Conservation (phyloP, 2,797 vertebrate genomes). For the Lepilemur ruficaudatus region DNA sequence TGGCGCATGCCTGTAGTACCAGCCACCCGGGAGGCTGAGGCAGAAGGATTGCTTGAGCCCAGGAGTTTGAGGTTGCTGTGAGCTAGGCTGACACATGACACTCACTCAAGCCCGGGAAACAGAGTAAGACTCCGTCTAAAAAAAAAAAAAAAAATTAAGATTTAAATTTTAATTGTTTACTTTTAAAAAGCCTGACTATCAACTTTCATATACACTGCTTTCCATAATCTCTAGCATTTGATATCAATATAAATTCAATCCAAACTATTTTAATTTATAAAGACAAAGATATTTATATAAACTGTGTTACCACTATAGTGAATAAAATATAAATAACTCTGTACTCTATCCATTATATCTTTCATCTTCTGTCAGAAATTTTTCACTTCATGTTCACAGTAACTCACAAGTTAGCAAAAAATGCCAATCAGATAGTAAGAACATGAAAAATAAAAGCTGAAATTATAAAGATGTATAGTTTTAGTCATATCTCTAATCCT, state of each 20-base stretch:
- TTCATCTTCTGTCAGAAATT: background rate
- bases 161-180: constrained; percentile 12
- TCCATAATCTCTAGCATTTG: background rate
- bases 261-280: background rate
- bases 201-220: background rate
- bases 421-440: background rate
- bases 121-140: no score
- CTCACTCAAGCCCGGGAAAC: no score
- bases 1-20: no score
- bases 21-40: no score
- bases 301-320: background rate
- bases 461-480: background rate
- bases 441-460: background rate
- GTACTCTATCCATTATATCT: background rate
- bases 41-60: no score
- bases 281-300: background rate
- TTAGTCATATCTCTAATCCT: background rate
- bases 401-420: background rate
- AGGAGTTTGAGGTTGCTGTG: no score
- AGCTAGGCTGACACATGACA: no score
- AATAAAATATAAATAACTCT: background rate
- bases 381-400: background rate
- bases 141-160: background rate
- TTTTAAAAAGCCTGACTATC: background rate
- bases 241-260: background rate